A percentile compares a stretch with the other conserved stretches of the same genome.
Conservation (phyloP, 2,113 vertebrate species). For the Notarius quadriscutis region DNA sequence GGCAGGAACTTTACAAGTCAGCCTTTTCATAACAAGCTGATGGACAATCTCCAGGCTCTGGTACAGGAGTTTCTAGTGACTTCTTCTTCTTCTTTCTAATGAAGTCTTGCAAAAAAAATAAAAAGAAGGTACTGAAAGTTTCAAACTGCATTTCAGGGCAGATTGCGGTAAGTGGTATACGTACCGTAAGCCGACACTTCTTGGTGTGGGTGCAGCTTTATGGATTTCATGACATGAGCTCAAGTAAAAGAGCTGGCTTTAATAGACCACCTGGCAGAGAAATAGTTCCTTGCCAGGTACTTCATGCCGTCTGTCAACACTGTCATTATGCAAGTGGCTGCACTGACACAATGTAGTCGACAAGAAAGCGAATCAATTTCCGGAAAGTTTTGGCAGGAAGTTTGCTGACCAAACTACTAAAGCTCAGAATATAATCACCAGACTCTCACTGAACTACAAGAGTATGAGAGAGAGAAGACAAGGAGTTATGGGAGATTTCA, state of each 20-base stretch:
- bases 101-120: too few species aligned
- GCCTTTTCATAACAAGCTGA: neutral
- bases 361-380: slow-evolving; percentile 22
- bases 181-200: neutral
- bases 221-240: slow-evolving; percentile 19
- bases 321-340: slow-evolving; percentile 30
- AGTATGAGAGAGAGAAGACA: slow-evolving; percentile 1
- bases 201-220: slow-evolving; percentile 23
- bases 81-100: neutral
- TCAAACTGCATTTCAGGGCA: neutral
- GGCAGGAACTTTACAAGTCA: neutral
- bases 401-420: slow-evolving; percentile 27
- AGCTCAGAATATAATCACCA: slow-evolving; percentile 21
- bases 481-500: neutral
- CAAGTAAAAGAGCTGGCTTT: slow-evolving; percentile 28
- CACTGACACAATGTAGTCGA: slow-evolving; percentile 11
- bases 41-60: neutral
- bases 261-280: slow-evolving; percentile 10
- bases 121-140: neutral
- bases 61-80: neutral
- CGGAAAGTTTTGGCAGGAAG: neutral
- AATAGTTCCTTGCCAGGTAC: slow-evolving; percentile 21
- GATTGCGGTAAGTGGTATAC: neutral
- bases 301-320: slow-evolving; percentile 32
- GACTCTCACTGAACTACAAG: slow-evolving; percentile 4